These are phyloP conservation scores for Standfussiana lucernea DNA, from an alignment of 2,888 invertebrate species.

Conservation along the genomic window DNA sequence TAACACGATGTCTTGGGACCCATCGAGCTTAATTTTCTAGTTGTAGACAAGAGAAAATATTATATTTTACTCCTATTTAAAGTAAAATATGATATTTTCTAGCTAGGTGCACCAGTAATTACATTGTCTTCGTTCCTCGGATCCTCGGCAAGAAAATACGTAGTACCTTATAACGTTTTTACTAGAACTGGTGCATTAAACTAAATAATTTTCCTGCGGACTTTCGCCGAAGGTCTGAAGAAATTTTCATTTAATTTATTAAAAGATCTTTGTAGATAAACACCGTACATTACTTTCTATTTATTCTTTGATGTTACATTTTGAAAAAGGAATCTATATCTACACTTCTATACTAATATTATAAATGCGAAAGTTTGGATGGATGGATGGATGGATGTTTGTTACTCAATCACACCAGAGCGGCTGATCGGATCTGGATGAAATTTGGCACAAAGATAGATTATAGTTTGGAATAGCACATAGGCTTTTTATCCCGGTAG, in stretches of 20 bases:
- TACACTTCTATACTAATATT: too few species aligned
- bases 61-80: too few species aligned
- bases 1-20: not conserved
- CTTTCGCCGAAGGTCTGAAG: not conserved
- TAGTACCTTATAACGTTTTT: not conserved
- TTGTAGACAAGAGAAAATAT: too few species aligned
- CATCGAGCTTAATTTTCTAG: not conserved
- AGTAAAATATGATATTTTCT: not conserved
- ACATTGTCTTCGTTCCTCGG: not conserved
- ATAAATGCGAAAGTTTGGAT: too few species aligned
- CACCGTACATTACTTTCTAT: not conserved
- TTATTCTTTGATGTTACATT: too few species aligned
- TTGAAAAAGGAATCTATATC: too few species aligned
- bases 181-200: slow-evolving; percentile 1
- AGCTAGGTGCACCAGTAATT: not conserved
- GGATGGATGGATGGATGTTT: too few species aligned
- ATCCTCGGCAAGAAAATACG: not conserved
- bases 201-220: slow-evolving; percentile 5
- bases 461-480: too few species aligned
- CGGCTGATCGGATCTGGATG: too few species aligned
- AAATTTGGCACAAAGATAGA: too few species aligned
- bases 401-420: too few species aligned
- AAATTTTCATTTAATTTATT: not conserved
- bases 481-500: too few species aligned
- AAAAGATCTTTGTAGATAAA: not conserved